Evolutionary conservation across 1,140 invertebrate species (phyloP).

Genomic region (Drosophila nikananu): DNA sequence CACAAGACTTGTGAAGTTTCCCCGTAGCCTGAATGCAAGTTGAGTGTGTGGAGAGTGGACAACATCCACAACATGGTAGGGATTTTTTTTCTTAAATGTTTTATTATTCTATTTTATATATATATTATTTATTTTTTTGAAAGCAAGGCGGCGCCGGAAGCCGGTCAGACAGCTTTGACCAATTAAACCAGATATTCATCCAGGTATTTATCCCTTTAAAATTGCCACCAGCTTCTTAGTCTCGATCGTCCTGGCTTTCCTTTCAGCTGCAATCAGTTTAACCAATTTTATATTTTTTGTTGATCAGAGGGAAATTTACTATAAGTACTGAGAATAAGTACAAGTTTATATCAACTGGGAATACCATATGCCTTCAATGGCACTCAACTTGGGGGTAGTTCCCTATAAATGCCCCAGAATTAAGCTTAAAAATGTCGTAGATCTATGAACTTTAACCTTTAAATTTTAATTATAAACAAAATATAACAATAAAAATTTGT

Average conservation of each 20-base stretch:
- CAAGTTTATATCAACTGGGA: no score
- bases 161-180: constrained; percentile 50
- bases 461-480: no score
- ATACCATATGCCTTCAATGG: no score
- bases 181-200: constrained; percentile 53
- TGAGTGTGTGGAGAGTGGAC: constrained; percentile 5
- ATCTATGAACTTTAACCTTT: no score
- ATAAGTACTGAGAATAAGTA: no score
- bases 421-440: no score
- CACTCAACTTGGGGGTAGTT: no score
- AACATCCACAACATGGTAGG: neutral
- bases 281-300: no score
- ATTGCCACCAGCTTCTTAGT: neutral
- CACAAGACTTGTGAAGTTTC: constrained; percentile 79
- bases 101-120: neutral
- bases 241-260: neutral
- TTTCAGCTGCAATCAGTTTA: neutral
- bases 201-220: constrained; percentile 11
- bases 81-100: neutral
- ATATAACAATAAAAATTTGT: no score
- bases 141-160: constrained; percentile 65
- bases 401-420: no score
- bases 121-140: constrained; percentile 2
- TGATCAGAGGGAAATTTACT: no score
- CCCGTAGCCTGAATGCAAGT: constrained; percentile 15